Conservation (phyloP, 2,797 vertebrate genomes). For the Arremon brunneinucha region DNA sequence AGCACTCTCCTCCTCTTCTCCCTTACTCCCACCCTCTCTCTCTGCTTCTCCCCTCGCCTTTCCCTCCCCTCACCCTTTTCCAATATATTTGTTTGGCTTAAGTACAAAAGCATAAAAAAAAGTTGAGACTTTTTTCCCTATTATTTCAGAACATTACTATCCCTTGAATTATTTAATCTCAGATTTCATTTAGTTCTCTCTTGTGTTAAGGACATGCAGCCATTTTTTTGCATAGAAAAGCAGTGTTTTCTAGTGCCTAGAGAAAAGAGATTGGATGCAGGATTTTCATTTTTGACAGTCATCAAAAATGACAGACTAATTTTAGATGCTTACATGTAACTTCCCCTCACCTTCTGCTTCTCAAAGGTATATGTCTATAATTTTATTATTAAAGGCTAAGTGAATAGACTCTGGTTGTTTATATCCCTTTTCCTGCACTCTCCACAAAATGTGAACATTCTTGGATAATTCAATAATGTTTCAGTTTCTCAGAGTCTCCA, state of each 20-base stretch:
- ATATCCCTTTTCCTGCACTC: background rate
- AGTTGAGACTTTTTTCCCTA: background rate
- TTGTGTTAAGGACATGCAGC: background rate
- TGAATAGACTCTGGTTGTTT: background rate
- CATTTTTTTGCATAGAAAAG: background rate
- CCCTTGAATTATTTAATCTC: background rate
- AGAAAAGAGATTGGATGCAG: background rate
- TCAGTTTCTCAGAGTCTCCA: background rate
- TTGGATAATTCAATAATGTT: background rate
- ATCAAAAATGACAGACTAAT: background rate
- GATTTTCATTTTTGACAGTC: background rate
- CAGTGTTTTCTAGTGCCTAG: background rate
- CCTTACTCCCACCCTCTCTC: background rate
- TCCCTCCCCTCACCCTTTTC: background rate
- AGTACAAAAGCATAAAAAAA: background rate
- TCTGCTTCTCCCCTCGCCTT: fast-evolving
- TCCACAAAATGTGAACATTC: background rate
- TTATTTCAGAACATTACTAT: background rate
- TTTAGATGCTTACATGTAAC: background rate
- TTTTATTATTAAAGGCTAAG: background rate
- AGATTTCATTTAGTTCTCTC: background rate
- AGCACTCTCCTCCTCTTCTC: background rate
- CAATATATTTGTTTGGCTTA: background rate
- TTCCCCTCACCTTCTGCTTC: background rate
- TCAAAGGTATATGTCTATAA: background rate